A percentile compares a stretch with the other conserved stretches of the same genome.
phyloP scores from a whole-genome alignment of 2,888 invertebrate species.

The Stenurella melanura region DNA sequence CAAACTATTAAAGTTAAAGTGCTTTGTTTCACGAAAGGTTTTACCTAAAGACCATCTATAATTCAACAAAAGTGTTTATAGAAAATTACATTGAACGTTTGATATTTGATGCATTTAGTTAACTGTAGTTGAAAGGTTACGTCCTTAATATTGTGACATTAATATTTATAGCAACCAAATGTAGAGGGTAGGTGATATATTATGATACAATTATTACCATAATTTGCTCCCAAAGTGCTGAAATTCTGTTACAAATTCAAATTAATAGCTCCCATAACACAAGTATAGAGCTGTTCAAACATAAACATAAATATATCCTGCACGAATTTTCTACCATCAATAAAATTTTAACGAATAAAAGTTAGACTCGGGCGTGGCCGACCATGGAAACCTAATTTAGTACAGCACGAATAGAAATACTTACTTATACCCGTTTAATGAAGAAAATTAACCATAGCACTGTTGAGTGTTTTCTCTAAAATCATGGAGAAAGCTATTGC shows the following conservation, averaged over 20 bases:
- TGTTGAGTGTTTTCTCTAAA: too few relatives aligned
- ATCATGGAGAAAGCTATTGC: too few relatives aligned
- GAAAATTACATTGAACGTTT: conserved; percentile 41
- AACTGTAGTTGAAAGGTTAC: neutral
- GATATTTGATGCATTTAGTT: conserved; percentile 28
- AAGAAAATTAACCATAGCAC: too few relatives aligned
- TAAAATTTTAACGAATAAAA: too few relatives aligned
- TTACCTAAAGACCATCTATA: conserved; percentile 41
- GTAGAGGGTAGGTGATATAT: neutral
- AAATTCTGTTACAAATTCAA: conserved; percentile 23
- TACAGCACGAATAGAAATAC: too few relatives aligned
- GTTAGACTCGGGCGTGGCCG: too few relatives aligned
- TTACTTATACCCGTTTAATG: too few relatives aligned
- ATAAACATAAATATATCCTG: neutral
- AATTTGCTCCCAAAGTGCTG: conserved; percentile 21
- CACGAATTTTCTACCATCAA: neutral
- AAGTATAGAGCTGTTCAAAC: neutral
- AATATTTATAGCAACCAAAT: neutral
- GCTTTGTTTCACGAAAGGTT: conserved; percentile 43
- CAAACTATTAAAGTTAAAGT: conserved; percentile 39
- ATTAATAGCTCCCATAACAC: conserved; percentile 17
- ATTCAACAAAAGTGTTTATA: conserved; percentile 44
- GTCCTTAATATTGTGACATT: neutral
- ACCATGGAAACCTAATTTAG: too few relatives aligned
- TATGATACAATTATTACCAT: conserved; percentile 1